Evolutionary conservation across 2,113 vertebrate genomes (phyloP), one percentile per base, ranked within the genome.

Genomic region (Calyptomena viridis): DNA sequence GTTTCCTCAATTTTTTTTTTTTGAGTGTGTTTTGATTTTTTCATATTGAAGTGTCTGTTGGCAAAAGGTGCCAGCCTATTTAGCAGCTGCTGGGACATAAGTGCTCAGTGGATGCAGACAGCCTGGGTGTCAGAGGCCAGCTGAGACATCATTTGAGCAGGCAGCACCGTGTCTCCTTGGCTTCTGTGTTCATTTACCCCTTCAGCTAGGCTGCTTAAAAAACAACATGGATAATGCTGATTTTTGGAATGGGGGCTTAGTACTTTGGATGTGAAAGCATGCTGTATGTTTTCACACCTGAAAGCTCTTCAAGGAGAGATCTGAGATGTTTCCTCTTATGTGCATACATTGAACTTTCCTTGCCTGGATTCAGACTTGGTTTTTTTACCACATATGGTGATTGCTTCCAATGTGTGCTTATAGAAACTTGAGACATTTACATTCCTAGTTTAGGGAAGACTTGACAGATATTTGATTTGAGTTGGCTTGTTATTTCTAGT

Each of bases 401-500:
- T 87, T 92, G 31, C 77, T 96, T 94, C 91, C 89, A 92, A 12
- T 56, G n/a, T 56, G 49, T 89, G 69, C 77, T 94, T 95, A 75
- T 72, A 92, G 86, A 94, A 94, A 84, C 60, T 58, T 49, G 66
- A 94, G 90, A 84, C 56, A 94, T 96, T 95, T 96, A 46, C 84
- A 91, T 94, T 94, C 53, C 69, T 89, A 87, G 84, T 87, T 92
- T 79, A 75, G 76, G 55, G 18, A 55, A 11, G 16, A 91, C 49
- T 95, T 94, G 93, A 95, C 89, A 95, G 84, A 84, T 96, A 92
- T 23, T 96, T 97, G 83, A 81, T 95, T 94, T 75, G 52, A 94
- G 77, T 68, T 94, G 94, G 83, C 88, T 96, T 95, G 80, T 89
- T 97, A 84, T 96, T 96, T 74, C 89, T 91, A 79, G 77, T 84